Evolutionary conservation across 2,113 vertebrate genomes (phyloP).

Genomic region (Callithrix jacchus): DNA sequence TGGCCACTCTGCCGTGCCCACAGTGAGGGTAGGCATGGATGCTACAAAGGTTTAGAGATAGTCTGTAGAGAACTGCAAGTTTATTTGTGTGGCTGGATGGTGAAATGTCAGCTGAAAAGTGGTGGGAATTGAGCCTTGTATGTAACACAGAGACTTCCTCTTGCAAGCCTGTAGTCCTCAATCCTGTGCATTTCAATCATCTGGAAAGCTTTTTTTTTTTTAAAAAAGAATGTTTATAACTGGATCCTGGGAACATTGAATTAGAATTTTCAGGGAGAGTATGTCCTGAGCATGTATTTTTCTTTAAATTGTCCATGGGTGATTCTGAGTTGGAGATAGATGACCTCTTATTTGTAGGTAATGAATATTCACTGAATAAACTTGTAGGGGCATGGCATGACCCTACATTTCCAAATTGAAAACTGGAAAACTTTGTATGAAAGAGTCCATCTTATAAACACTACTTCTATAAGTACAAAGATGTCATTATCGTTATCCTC

Average conservation of each 20-base stretch:
- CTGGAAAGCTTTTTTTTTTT: background rate
- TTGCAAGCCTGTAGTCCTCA: background rate
- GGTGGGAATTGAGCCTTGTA: background rate
- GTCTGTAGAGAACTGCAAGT: background rate
- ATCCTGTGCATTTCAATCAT: background rate
- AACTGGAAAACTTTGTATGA: background rate
- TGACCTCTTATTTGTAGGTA: background rate
- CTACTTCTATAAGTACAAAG: background rate
- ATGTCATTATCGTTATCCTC: background rate
- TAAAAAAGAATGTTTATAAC: background rate
- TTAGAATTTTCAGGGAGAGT: background rate
- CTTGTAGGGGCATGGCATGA: background rate
- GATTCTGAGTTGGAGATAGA: background rate
- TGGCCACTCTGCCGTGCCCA: rapidly evolving
- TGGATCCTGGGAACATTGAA: background rate
- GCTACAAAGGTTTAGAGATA: background rate
- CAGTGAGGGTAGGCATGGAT: rapidly evolving
- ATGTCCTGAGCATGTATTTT: background rate
- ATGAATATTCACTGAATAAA: background rate
- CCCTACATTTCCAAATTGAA: background rate
- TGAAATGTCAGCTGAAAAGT: background rate
- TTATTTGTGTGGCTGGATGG: background rate
- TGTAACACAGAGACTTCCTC: background rate
- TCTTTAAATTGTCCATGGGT: background rate
- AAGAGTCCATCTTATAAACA: background rate